Percentiles rank a stretch among this genome's conserved stretches.
These are phyloP conservation scores for Takifugu bimaculatus DNA, from an alignment of 2,113 vertebrate genomes.

Conservation along the genomic window DNA sequence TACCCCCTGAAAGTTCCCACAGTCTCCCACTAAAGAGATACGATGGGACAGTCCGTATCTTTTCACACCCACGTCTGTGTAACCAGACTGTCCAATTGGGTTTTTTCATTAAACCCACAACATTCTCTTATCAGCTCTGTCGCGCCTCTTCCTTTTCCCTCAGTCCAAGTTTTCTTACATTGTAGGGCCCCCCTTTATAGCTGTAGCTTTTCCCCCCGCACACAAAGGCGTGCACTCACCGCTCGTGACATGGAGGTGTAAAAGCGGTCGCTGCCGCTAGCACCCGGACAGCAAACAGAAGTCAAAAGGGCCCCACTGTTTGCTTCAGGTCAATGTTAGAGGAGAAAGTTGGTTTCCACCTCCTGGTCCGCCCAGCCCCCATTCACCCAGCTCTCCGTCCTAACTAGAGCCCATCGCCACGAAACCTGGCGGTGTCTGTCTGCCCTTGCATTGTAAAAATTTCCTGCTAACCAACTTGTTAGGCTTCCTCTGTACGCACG, in stretches of 20 bases:
- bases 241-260: constrained; percentile 45
- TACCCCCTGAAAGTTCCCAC: constrained; percentile 51
- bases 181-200: constrained; percentile 14
- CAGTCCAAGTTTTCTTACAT: constrained; percentile 19
- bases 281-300: constrained; percentile 25
- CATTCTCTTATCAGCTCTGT: constrained; percentile 8
- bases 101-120: constrained; percentile 15
- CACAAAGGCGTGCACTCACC: constrained; percentile 12
- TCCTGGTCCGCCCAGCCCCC: constrained; percentile 29
- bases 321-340: constrained; percentile 46
- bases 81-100: constrained; percentile 14
- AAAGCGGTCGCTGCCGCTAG: constrained; percentile 30
- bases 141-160: constrained; percentile 11
- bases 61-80: constrained; percentile 20
- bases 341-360: constrained; percentile 48
- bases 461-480: no score
- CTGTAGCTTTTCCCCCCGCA: background rate
- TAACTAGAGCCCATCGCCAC: constrained; percentile 5
- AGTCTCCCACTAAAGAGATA: constrained; percentile 47
- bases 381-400: constrained; percentile 1
- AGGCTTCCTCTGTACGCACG: no score
- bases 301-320: constrained; percentile 44
- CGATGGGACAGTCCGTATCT: constrained; percentile 48
- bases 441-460: constrained; percentile 57
- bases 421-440: constrained; percentile 48